A percentile compares a stretch with the other conserved stretches of the same genome.
These are phyloP conservation scores for Labeo catla DNA, from an alignment of 2,113 vertebrate species.

Conservation along the genomic window DNA sequence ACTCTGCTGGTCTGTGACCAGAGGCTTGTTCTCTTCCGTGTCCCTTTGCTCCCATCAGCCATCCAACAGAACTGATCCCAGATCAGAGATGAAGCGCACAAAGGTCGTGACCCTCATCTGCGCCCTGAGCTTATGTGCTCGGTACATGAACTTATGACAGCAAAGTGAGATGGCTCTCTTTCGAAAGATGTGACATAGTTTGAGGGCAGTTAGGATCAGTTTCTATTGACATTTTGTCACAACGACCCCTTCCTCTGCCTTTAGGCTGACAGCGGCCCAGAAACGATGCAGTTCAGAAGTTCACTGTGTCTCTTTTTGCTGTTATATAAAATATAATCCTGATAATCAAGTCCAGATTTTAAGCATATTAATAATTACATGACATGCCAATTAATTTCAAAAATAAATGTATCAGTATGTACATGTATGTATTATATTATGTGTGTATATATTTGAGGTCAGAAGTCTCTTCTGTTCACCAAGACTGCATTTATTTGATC, in stretches of 20 bases:
- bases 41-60: neutral
- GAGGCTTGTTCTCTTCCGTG: neutral
- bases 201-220: conserved; percentile 37
- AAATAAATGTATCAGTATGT: neutral
- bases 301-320: neutral
- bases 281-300: conserved; percentile 29
- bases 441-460: no score
- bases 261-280: neutral
- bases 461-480: no score
- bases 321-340: neutral
- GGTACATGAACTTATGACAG: conserved; percentile 26
- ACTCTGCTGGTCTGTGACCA: conserved; percentile 11
- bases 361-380: neutral
- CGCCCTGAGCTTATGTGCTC: neutral
- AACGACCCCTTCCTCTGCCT: neutral
- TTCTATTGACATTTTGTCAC: conserved; percentile 33
- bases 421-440: neutral
- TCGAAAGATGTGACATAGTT: neutral
- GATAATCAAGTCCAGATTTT: neutral
- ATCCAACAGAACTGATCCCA: neutral
- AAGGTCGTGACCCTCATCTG: neutral
- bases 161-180: neutral
- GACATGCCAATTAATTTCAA: neutral
- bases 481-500: no score
- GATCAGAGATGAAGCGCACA: neutral